Evolutionary conservation across 2,797 vertebrate species (phyloP).

Genomic region (Pelobates cultripes): DNA sequence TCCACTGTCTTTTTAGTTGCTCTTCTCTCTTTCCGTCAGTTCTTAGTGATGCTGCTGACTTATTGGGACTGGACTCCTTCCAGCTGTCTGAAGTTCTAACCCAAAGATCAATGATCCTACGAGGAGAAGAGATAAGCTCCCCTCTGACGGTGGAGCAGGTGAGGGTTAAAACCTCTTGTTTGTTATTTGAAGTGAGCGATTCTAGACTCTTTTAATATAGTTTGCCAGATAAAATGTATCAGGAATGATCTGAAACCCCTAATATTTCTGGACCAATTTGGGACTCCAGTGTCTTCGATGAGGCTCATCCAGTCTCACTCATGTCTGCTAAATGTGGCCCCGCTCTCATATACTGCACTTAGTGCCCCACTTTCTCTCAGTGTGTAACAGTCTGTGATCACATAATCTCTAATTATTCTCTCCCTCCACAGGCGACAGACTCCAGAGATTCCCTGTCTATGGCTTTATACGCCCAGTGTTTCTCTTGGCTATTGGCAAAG

Average conservation of each 20-base stretch:
- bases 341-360: no score
- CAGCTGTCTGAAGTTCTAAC: constrained; percentile 91
- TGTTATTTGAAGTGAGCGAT: no score
- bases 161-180: constrained; percentile 29
- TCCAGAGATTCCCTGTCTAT: constrained; percentile 89
- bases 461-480: constrained; percentile 91
- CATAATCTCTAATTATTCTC: not conserved
- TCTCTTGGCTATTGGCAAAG: constrained; percentile 89
- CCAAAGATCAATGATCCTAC: constrained; percentile 89
- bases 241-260: no score
- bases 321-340: no score
- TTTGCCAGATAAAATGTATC: no score
- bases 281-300: no score
- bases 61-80: constrained; percentile 86
- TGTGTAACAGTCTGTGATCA: no score
- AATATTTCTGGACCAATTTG: no score
- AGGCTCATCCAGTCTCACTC: no score
- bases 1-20: no score
- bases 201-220: no score
- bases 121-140: constrained; percentile 92
- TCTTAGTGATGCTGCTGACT: constrained; percentile 83
- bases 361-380: no score
- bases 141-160: constrained; percentile 92
- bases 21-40: constrained; percentile 67
- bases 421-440: constrained; percentile 80